These are phyloP conservation scores for Poeciliopsis gracilis DNA, from an alignment of 2,797 vertebrate genomes.

Conservation along the genomic window DNA sequence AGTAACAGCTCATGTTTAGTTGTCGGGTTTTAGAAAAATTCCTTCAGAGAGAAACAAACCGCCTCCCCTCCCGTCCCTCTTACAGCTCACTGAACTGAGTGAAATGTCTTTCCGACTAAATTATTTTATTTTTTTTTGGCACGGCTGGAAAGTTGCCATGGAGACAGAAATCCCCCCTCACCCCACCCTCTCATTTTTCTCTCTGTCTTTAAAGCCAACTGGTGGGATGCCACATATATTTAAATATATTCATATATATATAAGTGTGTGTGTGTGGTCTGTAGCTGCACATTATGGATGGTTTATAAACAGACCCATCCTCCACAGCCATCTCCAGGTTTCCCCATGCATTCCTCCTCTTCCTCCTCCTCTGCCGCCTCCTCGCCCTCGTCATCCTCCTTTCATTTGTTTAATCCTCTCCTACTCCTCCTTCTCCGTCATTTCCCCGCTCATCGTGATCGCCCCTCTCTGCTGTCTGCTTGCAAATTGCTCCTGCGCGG, in stretches of 20 bases:
- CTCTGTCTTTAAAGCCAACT: constrained; percentile 62
- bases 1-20: constrained; percentile 37
- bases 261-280: constrained; percentile 29
- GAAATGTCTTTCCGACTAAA: constrained; percentile 84
- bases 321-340: constrained; percentile 59
- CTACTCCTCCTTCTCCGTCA: constrained; percentile 59
- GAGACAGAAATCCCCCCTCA: constrained; percentile 66
- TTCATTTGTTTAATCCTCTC: constrained; percentile 70
- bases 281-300: constrained; percentile 58
- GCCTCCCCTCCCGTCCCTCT: constrained; percentile 59
- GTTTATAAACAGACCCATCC: constrained; percentile 60
- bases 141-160: constrained; percentile 82
- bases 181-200: constrained; percentile 32
- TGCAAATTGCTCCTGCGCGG: constrained; percentile 47
- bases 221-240: constrained; percentile 46
- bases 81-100: constrained; percentile 82
- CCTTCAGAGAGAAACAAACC: constrained; percentile 55
- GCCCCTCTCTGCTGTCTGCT: constrained; percentile 36
- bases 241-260: constrained; percentile 4
- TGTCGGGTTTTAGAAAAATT: constrained; percentile 59
- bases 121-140: constrained; percentile 78
- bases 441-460: constrained; percentile 38
- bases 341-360: constrained; percentile 40
- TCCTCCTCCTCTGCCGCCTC: constrained; percentile 43
- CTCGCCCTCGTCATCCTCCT: constrained; percentile 56